These are phyloP conservation scores for Drosophila arawakana DNA, from an alignment of 1,140 invertebrate genomes.

Conservation along the genomic window DNA sequence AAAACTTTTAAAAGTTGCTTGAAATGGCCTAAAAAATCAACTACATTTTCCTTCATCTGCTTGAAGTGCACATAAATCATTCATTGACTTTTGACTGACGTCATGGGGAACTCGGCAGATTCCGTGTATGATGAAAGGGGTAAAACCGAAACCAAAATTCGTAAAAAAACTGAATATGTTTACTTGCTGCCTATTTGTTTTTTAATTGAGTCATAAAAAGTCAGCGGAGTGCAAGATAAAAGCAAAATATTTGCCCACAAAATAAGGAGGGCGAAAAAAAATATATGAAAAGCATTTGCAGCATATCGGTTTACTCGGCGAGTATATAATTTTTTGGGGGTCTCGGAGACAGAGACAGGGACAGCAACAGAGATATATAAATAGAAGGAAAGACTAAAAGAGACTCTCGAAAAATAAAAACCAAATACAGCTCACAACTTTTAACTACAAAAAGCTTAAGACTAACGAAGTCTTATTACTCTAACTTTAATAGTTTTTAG, in stretches of 20 bases:
- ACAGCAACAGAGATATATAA: too few relatives aligned
- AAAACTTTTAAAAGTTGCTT: background rate
- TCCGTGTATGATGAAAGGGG: background rate
- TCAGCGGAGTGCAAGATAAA: constrained; percentile 49
- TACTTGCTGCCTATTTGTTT: constrained; percentile 64
- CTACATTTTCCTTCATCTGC: constrained; percentile 50
- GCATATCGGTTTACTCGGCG: too few relatives aligned
- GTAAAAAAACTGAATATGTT: constrained; percentile 52
- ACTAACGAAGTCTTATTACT: too few relatives aligned
- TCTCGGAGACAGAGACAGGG: too few relatives aligned
- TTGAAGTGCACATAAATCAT: constrained; percentile 22
- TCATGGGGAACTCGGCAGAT: constrained; percentile 25
- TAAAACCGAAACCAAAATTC: background rate
- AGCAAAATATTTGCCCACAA: constrained; percentile 50
- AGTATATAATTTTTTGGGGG: background rate
- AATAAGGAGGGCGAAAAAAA: constrained; percentile 1
- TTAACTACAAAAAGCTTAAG: too few relatives aligned
- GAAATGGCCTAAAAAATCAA: background rate
- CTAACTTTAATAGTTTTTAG: too few relatives aligned
- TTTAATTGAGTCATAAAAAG: constrained; percentile 76
- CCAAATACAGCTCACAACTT: too few relatives aligned
- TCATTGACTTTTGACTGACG: constrained; percentile 43
- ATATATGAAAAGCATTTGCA: background rate
- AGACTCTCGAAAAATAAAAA: too few relatives aligned
- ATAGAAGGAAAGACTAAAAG: too few relatives aligned